Conservation (phyloP, 2,888 invertebrate genomes). For the Lumbricus terrestris region DNA sequence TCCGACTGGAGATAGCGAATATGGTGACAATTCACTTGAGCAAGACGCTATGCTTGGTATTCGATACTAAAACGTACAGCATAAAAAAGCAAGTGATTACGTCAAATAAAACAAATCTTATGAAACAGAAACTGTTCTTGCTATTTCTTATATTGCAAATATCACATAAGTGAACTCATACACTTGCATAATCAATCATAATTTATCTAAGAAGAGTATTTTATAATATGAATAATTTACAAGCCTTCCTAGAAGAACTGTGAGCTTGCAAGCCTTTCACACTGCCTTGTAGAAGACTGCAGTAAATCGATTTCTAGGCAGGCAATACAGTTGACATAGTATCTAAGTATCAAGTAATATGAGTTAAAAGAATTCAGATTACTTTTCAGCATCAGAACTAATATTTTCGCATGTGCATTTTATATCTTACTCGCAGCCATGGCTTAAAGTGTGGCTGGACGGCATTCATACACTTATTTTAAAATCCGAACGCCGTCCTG, state of each 20-base stretch:
- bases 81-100: neutral
- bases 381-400: too few relatives aligned
- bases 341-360: neutral
- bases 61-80: slow-evolving; percentile 52
- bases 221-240: neutral
- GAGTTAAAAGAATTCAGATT: too few relatives aligned
- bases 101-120: slow-evolving; percentile 18
- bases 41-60: slow-evolving; percentile 51
- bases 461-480: too few relatives aligned
- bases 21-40: slow-evolving; percentile 68
- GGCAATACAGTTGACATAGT: neutral
- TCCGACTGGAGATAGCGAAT: slow-evolving; percentile 91
- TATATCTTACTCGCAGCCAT: too few relatives aligned
- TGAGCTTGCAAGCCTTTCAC: neutral
- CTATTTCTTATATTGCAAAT: neutral
- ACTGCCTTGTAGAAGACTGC: neutral
- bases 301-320: neutral
- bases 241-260: neutral
- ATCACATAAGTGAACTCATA: neutral
- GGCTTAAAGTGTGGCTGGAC: too few relatives aligned
- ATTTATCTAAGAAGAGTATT: neutral
- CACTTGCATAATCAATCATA: too few relatives aligned
- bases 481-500: too few relatives aligned
- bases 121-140: neutral
- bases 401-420: too few relatives aligned